Evolutionary conservation across 1,140 invertebrate genomes (phyloP).

Genomic region (Leptoteleia sp.): DNA sequence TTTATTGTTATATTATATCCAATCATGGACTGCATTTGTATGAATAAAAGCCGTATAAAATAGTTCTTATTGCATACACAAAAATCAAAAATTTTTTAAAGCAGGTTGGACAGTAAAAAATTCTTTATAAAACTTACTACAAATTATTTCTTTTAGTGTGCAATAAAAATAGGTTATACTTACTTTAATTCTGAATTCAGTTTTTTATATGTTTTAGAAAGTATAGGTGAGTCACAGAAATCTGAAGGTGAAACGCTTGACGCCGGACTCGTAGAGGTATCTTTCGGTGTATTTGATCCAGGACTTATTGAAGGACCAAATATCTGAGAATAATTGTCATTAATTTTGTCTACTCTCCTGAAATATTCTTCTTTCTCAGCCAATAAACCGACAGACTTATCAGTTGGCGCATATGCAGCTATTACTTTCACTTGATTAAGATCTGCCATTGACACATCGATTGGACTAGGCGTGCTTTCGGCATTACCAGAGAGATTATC

Average conservation of each 20-base stretch:
- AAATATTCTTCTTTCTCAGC: no score
- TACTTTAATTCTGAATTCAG: not conserved
- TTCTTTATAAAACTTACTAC: no score
- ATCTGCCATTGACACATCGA: constrained; percentile 66
- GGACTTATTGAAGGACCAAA: constrained; percentile 66
- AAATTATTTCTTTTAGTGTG: no score
- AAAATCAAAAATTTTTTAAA: no score
- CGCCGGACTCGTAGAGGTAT: constrained; percentile 69
- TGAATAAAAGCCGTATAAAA: no score
- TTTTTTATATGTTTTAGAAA: constrained; percentile 1
- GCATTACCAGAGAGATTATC: constrained; percentile 41
- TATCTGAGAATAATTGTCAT: no score
- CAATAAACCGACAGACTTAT: constrained; percentile 46
- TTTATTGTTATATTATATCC: no score
- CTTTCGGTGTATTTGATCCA: constrained; percentile 66
- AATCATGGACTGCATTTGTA: no score
- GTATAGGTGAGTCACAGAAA: constrained; percentile 5
- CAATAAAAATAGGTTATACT: no score
- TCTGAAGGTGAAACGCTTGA: constrained; percentile 17
- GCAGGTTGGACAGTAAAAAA: no score
- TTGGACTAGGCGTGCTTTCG: constrained; percentile 63
- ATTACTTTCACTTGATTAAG: constrained; percentile 46
- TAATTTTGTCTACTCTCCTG: no score
- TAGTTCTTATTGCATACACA: no score
- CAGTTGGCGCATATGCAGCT: constrained; percentile 35